Percentiles rank a stretch among this genome's conserved stretches.
Conservation (phyloP, 2,888 invertebrate genomes). For the Leptura quadrifasciata region DNA sequence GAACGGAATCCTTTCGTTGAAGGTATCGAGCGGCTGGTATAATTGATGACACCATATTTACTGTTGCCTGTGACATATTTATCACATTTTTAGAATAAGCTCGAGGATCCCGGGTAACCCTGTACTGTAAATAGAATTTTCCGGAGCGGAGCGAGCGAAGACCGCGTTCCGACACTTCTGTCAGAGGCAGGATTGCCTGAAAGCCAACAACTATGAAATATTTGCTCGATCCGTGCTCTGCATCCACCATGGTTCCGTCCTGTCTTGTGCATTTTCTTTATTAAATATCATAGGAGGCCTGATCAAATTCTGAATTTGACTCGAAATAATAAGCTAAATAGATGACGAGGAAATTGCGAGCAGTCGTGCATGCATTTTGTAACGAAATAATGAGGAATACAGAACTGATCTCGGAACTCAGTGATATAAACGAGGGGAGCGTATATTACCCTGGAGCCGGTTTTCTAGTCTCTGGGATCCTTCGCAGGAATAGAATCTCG, state of each 20-base stretch:
- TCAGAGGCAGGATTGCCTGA: conserved; percentile 60
- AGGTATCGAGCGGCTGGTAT: conserved; percentile 38
- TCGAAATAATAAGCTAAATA: conserved; percentile 34
- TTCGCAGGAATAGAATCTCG: not conserved
- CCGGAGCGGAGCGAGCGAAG: not conserved
- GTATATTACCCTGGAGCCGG: not conserved
- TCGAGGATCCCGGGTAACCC: conserved; percentile 38
- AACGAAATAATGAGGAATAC: conserved; percentile 25
- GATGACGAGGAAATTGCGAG: conserved; percentile 26
- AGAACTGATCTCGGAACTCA: not conserved
- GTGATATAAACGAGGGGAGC: not conserved
- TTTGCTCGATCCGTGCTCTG: conserved; percentile 65
- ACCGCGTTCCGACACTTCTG: conserved; percentile 42
- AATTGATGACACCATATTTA: conserved; percentile 48
- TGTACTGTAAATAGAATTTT: conserved; percentile 45
- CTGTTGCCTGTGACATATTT: conserved; percentile 47
- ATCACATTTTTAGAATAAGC: conserved; percentile 48
- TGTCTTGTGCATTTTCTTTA: conserved; percentile 56
- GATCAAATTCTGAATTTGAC: conserved; percentile 40
- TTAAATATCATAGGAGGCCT: conserved; percentile 52
- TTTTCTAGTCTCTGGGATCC: not conserved
- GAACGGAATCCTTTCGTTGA: conserved; percentile 43
- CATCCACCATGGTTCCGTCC: conserved; percentile 55
- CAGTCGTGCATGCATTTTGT: conserved; percentile 30
- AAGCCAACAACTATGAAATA: conserved; percentile 67